phyloP scores from a whole-genome alignment of 2,113 vertebrate genomes.

The Callithrix jacchus region DNA sequence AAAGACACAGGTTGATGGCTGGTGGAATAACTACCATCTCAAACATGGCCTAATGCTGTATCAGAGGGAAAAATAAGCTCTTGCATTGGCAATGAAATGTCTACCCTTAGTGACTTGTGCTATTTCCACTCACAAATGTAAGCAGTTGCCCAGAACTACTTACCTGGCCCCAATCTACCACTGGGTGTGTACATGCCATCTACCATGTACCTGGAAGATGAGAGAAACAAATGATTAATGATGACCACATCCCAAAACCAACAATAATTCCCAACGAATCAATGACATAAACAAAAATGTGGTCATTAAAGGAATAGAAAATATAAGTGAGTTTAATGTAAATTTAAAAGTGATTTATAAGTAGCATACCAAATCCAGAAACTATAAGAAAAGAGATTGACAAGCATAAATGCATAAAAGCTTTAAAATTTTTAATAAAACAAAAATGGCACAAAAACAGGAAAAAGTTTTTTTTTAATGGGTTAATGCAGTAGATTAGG shows the following conservation, averaged over 20 bases:
- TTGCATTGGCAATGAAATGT: not conserved
- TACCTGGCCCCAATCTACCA: too few species aligned
- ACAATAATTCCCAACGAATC: not conserved
- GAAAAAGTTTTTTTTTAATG: not conserved
- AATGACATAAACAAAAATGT: not conserved
- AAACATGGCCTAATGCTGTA: too few species aligned
- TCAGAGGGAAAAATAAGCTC: not conserved
- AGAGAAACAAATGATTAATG: not conserved
- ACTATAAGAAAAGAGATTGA: not conserved
- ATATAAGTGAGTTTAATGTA: not conserved
- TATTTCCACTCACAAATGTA: not conserved
- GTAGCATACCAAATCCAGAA: not conserved
- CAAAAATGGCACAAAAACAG: slow-evolving; percentile 3
- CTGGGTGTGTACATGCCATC: accelerated
- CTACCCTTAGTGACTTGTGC: not conserved
- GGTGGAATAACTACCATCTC: not conserved
- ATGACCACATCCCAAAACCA: not conserved
- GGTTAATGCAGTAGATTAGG: not conserved
- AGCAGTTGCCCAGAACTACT: too few species aligned
- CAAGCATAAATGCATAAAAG: not conserved
- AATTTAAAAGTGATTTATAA: slow-evolving; percentile 5
- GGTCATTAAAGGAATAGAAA: not conserved
- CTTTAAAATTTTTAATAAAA: not conserved
- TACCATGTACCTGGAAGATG: not conserved
- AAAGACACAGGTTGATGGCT: not conserved